phyloP scores from a whole-genome alignment of 2,113 vertebrate genomes.

The Clarias magur region DNA sequence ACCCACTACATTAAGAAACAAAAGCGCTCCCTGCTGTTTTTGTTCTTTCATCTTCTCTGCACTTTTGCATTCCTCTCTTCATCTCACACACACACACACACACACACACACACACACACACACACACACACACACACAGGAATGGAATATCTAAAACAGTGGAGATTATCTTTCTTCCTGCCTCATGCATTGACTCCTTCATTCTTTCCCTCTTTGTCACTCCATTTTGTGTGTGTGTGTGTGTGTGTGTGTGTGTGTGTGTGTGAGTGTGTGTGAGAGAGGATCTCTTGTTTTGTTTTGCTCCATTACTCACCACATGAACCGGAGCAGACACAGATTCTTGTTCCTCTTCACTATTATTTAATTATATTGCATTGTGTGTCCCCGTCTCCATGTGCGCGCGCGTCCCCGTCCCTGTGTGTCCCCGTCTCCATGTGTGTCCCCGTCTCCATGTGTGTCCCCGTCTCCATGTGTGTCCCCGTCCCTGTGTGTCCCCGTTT shows the following conservation, averaged over 20 bases:
- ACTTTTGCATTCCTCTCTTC: background rate
- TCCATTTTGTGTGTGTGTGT: background rate
- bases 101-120: slow-evolving; percentile 4
- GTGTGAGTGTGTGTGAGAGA: background rate
- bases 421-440: background rate
- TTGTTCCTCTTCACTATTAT: background rate
- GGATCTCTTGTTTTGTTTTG: background rate
- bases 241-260: background rate
- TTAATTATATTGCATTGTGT: background rate
- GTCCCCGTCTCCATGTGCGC: too few species aligned
- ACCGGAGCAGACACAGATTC: background rate
- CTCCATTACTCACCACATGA: background rate
- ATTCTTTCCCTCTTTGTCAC: too few species aligned
- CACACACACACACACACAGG: background rate
- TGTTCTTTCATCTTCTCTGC: background rate
- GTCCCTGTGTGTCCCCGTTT: too few species aligned
- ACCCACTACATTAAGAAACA: background rate
- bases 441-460: too few species aligned
- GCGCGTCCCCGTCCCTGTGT: background rate
- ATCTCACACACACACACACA: slow-evolving; percentile 29
- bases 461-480: background rate
- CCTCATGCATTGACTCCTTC: background rate
- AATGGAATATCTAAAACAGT: background rate
- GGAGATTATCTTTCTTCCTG: background rate
- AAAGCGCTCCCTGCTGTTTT: background rate